These are phyloP conservation scores for Eupithecia exiguata DNA, from an alignment of 2,888 invertebrate species.

Conservation along the genomic window DNA sequence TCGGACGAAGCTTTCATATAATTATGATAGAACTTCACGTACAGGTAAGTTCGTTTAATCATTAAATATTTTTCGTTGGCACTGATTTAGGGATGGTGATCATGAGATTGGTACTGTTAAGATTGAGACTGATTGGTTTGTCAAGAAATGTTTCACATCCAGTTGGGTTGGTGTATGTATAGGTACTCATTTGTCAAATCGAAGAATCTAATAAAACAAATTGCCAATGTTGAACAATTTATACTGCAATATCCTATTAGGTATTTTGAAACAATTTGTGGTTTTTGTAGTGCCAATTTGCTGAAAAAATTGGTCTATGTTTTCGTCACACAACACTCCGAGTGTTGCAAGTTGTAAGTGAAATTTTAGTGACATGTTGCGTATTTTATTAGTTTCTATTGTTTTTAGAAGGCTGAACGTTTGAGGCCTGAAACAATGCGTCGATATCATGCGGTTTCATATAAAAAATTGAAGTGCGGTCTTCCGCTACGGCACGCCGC, in stretches of 20 bases:
- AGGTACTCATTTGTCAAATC: not conserved
- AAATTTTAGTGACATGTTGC: not conserved
- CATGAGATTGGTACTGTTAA: no score
- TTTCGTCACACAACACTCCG: slow-evolving; percentile 38
- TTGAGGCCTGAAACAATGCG: no score
- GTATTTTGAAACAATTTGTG: slow-evolving; percentile 51
- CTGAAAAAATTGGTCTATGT: slow-evolving; percentile 38
- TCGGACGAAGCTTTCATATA: no score
- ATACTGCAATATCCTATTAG: slow-evolving; percentile 50
- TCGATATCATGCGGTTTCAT: no score
- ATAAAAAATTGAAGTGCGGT: no score
- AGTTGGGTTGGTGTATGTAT: not conserved
- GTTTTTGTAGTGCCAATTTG: slow-evolving; percentile 48
- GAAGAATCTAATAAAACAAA: slow-evolving; percentile 2
- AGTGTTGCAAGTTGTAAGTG: slow-evolving; percentile 32
- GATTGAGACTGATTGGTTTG: no score
- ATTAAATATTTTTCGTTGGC: no score
- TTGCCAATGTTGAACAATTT: slow-evolving; percentile 41
- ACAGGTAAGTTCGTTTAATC: no score
- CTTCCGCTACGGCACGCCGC: no score
- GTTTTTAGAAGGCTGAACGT: not conserved
- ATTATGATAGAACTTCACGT: no score
- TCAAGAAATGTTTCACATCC: no score
- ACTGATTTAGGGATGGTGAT: no score
- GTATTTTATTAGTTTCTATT: not conserved